A percentile compares a stretch with the other conserved stretches of the same genome.
Conservation (phyloP, 2,888 invertebrate genomes). For the Tipula unca region DNA sequence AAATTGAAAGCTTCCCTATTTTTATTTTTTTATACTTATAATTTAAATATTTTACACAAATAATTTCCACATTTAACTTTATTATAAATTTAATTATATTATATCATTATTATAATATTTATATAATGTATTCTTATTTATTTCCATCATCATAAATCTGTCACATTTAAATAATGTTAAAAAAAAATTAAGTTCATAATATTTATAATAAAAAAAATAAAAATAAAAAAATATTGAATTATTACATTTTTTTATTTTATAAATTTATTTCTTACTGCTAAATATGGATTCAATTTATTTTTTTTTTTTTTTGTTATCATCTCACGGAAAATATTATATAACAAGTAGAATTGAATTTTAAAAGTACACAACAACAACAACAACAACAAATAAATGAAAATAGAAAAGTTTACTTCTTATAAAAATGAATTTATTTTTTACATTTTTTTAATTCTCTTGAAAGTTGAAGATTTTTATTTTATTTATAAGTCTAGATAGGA, state of each 20-base stretch:
- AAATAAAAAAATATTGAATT: neutral
- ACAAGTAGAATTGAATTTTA: slow-evolving; percentile 8
- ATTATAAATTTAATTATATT: neutral
- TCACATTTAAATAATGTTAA: neutral
- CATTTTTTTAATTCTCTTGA: neutral
- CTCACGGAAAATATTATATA: neutral
- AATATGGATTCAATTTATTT: neutral
- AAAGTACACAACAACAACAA: neutral
- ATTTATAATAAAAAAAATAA: neutral
- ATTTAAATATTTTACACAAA: neutral
- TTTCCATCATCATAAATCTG: neutral
- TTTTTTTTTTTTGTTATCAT: neutral
- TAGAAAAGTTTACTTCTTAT: neutral
- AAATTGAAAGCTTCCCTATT: neutral
- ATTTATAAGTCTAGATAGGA: neutral
- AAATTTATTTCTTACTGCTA: neutral
- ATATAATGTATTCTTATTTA: neutral
- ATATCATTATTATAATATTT: neutral
- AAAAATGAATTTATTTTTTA: neutral
- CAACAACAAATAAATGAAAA: neutral
- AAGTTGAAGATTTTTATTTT: neutral
- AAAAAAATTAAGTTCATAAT: neutral
- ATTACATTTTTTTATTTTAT: neutral
- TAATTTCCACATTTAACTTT: neutral
- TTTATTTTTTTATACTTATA: neutral